phyloP scores from a whole-genome alignment of 2,888 invertebrate species.

The Rhorus exstirpatorius region DNA sequence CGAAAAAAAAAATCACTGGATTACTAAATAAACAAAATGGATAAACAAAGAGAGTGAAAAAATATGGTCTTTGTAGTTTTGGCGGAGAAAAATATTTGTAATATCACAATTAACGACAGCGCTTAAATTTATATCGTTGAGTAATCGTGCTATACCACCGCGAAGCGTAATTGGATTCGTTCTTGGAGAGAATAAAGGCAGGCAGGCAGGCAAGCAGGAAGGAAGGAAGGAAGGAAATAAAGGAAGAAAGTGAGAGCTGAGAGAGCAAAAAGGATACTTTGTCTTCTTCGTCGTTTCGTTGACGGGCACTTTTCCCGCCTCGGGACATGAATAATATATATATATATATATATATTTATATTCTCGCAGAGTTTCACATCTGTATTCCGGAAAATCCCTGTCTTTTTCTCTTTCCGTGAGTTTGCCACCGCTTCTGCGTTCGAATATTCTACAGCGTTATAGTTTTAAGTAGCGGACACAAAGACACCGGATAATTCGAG shows the following conservation, averaged over 20 bases:
- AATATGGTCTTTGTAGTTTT: background rate
- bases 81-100: background rate
- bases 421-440: slow-evolving; percentile 27
- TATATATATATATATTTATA: slow-evolving; percentile 8
- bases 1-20: background rate
- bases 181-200: slow-evolving; percentile 17
- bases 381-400: slow-evolving; percentile 44
- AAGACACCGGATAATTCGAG: slow-evolving; percentile 49
- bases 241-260: slow-evolving; percentile 14
- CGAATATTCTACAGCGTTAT: slow-evolving; percentile 27
- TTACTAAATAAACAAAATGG: background rate
- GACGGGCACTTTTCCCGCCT: slow-evolving; percentile 58
- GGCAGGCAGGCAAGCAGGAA: slow-evolving; percentile 19
- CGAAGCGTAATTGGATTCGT: slow-evolving; percentile 59
- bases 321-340: slow-evolving; percentile 25
- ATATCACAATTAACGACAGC: slow-evolving; percentile 42
- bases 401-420: slow-evolving; percentile 36
- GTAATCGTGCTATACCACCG: slow-evolving; percentile 33
- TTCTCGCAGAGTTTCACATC: slow-evolving; percentile 16
- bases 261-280: slow-evolving; percentile 39
- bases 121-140: slow-evolving; percentile 40
- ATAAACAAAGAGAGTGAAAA: background rate
- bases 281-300: slow-evolving; percentile 44
- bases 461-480: slow-evolving; percentile 50
- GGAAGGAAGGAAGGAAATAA: slow-evolving; percentile 36